Base-by-base conservation (phyloP, 2,113 vertebrate species). In the Cheilinus undulatus region DNA sequence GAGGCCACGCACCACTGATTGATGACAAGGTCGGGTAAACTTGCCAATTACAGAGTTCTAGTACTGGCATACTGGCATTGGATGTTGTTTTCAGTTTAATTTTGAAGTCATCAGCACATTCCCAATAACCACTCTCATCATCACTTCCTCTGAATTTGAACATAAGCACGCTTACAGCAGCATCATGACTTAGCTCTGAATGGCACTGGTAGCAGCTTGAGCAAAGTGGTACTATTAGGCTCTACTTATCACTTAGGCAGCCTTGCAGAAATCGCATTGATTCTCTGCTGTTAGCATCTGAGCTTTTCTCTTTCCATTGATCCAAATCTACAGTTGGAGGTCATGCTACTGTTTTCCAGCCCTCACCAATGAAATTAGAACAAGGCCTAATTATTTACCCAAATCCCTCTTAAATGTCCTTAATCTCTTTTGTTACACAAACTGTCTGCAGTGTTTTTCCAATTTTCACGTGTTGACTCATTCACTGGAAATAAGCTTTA, bases 401-500 rank as follows among this genome's bases (percentile, higher is more conserved):
- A 89, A 91, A 92, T 90, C 86, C 88, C 64, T 88, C 85, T 88
- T 91, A 89, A 93, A 90, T 87, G 84, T 89, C 87, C 65, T 84
- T 92, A 92, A 92, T 89, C 89, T 88, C 84, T 75, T 88, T 89
- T 89, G 87, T 91, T 89, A 85, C 79, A 83, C 67, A 90, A 90
- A 89, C 84, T 82, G 84, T 87, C 72, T 86, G 84, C 76, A 83
- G 63, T 89, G 84, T 78, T 84, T 79, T 80, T 68, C 59, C 36
- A 73, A 43, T 71, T 86, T 88, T 77, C 62, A 60, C 76, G 69
- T 88, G 87, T 88, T 87, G 80, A 88, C 84, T 91, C 88, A 84
- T 89, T 88, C 73, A 86, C 67, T 82, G 72, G 81, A 86, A 89
- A 89, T 89, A 91, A 88, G 86, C 86, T 80, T 57, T 91, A 91